Conservation (phyloP, 2,888 invertebrate genomes). For the Scaptomyza caliginosa region DNA sequence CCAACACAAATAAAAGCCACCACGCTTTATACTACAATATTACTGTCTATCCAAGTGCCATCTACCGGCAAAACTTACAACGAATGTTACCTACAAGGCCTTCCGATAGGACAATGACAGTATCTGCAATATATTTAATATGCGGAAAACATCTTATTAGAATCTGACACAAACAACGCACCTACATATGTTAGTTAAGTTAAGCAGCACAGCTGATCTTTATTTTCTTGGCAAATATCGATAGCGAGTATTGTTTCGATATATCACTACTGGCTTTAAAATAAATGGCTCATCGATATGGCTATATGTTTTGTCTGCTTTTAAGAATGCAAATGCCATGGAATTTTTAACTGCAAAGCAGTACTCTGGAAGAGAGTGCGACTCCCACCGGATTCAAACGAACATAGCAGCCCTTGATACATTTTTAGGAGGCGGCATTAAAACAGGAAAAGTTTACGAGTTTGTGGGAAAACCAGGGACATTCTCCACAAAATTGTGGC, state of each 20-base stretch:
- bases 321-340: background rate
- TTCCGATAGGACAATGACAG: too few species aligned
- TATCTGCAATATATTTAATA: too few species aligned
- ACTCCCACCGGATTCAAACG: conserved; percentile 40
- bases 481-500: conserved; percentile 60
- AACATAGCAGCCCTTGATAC: conserved; percentile 32
- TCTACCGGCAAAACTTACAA: background rate
- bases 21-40: too few species aligned
- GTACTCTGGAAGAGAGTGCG: background rate
- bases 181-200: too few species aligned
- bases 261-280: background rate
- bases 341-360: conserved; percentile 5
- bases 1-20: too few species aligned
- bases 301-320: background rate
- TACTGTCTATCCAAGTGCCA: too few species aligned
- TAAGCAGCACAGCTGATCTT: background rate
- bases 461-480: conserved; percentile 58
- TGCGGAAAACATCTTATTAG: too few species aligned
- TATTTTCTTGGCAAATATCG: background rate
- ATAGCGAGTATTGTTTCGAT: background rate
- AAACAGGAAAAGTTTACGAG: conserved; percentile 46
- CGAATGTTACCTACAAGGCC: background rate
- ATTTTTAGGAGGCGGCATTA: conserved; percentile 51
- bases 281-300: background rate
- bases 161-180: too few species aligned